Percentiles rank a stretch among this genome's conserved stretches.
phyloP scores from a whole-genome alignment of 1,140 invertebrate species.

The Mesaphorura yosii region DNA sequence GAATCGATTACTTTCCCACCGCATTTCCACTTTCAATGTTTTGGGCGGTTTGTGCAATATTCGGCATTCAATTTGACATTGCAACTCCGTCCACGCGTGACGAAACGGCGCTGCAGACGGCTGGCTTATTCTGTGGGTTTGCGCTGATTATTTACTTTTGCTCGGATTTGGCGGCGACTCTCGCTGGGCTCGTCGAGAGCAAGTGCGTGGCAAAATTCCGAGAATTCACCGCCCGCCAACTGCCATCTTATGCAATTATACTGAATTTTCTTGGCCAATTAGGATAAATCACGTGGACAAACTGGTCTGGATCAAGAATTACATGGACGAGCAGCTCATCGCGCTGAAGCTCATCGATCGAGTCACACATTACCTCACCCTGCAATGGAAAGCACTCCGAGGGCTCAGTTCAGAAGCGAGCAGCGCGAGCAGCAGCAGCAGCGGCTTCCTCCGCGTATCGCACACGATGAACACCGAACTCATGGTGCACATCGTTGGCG shows the following conservation, averaged over 20 bases:
- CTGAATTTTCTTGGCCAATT: not conserved
- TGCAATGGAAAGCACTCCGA: constrained; percentile 8
- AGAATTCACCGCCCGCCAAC: not conserved
- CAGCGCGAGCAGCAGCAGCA: not conserved
- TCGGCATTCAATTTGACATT: constrained; percentile 9
- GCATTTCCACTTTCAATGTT: constrained; percentile 4
- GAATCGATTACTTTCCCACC: no score
- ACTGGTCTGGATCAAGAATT: constrained; percentile 1
- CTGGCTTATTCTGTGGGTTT: constrained; percentile 7
- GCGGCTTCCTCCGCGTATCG: constrained; percentile 10
- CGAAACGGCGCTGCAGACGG: constrained; percentile 2
- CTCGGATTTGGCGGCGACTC: constrained; percentile 6
- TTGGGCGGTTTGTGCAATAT: constrained; percentile 8
- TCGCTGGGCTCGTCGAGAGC: constrained; percentile 3
- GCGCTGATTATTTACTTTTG: constrained; percentile 2
- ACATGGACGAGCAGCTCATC: constrained; percentile 9
- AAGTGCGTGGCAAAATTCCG: not conserved
- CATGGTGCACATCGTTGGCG: constrained; percentile 8
- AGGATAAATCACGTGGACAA: constrained; percentile 12
- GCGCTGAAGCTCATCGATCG: constrained; percentile 9
- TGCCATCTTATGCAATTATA: not conserved
- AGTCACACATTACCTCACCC: constrained; percentile 4
- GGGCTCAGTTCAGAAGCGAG: constrained; percentile 5
- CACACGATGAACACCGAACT: constrained; percentile 16
- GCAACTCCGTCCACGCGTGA: not conserved